A percentile compares a stretch with the other conserved stretches of the same genome.
Evolutionary conservation across 2,797 vertebrate genomes (phyloP).

Genomic region (Ispidina lecontei): DNA sequence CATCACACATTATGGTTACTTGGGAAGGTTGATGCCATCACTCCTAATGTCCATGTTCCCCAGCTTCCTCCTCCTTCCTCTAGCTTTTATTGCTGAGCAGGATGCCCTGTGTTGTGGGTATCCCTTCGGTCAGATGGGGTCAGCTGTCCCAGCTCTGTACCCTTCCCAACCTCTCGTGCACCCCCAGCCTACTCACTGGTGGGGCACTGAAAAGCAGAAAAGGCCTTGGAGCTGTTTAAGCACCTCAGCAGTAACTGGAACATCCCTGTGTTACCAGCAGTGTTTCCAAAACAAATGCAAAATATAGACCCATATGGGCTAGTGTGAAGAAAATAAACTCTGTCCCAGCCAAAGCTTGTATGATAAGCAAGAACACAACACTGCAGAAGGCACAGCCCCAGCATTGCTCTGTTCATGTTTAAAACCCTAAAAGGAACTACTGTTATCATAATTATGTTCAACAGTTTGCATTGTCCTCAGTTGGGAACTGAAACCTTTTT

Average conservation of each 20-base stretch:
- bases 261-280: rapidly evolving
- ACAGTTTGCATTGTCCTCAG: neutral
- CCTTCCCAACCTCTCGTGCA: neutral
- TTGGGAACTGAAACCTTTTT: neutral
- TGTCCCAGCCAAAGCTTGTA: neutral
- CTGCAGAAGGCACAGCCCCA: neutral
- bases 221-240: rapidly evolving
- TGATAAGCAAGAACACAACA: neutral
- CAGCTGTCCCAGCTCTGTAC: neutral
- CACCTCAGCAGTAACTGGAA: rapidly evolving
- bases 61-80: neutral
- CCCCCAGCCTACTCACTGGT: rapidly evolving
- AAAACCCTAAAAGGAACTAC: neutral
- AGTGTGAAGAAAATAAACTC: neutral
- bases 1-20: rapidly evolving
- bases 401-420: neutral
- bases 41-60: rapidly evolving
- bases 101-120: rapidly evolving
- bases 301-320: rapidly evolving
- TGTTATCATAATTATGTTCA: neutral
- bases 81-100: neutral
- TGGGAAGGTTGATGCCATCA: rapidly evolving
- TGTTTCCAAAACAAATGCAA: neutral
- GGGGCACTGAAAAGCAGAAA: neutral
- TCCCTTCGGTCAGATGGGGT: neutral